A percentile compares a stretch with the other conserved stretches of the same genome.
phyloP scores from a whole-genome alignment of 1,140 invertebrate species.

The Drosophila ambigua region DNA sequence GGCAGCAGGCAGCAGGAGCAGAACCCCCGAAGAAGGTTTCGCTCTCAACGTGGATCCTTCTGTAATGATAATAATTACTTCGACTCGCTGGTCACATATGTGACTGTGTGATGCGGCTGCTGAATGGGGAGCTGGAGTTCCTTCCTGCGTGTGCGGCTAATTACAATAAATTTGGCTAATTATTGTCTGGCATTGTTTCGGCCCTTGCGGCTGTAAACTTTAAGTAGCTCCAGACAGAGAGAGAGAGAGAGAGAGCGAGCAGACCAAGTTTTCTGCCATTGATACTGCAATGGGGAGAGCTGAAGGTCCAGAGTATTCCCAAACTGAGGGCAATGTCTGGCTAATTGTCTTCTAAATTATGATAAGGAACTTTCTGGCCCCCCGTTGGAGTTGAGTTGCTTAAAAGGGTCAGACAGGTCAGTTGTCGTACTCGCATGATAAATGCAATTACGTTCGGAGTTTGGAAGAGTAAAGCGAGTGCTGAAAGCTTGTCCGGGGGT shows the following conservation, averaged over 20 bases:
- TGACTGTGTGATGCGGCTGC: constrained; percentile 3
- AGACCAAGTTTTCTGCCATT: constrained; percentile 69
- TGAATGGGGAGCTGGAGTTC: no score
- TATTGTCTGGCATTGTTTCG: constrained; percentile 70
- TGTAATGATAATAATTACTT: constrained; percentile 71
- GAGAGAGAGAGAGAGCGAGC: not conserved
- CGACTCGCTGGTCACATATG: constrained; percentile 56
- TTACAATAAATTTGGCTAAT: constrained; percentile 82
- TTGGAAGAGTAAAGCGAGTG: constrained; percentile 27
- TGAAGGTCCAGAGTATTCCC: not conserved
- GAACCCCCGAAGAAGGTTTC: not conserved
- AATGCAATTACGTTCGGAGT: not conserved
- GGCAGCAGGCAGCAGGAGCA: no score
- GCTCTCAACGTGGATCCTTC: constrained; percentile 24
- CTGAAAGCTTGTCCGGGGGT: constrained; percentile 2
- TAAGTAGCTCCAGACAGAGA: constrained; percentile 43
- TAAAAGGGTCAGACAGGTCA: constrained; percentile 72
- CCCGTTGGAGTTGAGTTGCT: constrained; percentile 31
- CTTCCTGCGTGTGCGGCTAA: constrained; percentile 64
- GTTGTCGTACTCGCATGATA: constrained; percentile 14
- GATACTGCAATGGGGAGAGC: constrained; percentile 41
- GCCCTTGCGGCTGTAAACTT: constrained; percentile 64
- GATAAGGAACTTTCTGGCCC: constrained; percentile 68
- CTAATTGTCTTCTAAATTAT: constrained; percentile 82
- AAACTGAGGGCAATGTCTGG: constrained; percentile 30